A percentile compares a stretch with the other conserved stretches of the same genome.
Conservation (phyloP, 2,888 invertebrate species). For the Argynnis bischoffii region DNA sequence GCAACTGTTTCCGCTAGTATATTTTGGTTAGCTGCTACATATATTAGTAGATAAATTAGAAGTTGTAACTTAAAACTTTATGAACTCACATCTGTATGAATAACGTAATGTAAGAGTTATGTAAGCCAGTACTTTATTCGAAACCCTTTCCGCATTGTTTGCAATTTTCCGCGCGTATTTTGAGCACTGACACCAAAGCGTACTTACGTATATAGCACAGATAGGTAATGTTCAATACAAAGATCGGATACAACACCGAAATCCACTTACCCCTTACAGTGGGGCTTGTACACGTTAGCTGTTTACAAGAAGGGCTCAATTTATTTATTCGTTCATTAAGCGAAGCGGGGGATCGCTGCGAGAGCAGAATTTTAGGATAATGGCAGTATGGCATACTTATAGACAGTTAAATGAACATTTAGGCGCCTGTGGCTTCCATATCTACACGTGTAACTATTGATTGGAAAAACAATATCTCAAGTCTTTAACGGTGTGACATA, state of each 20-base stretch:
- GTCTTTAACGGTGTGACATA: constrained; percentile 1
- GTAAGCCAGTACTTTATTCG: constrained; percentile 18
- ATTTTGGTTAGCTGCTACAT: background rate
- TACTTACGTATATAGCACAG: constrained; percentile 45
- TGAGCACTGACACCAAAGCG: constrained; percentile 38
- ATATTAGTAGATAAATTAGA: background rate
- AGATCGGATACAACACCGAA: constrained; percentile 76
- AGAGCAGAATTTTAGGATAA: constrained; percentile 79
- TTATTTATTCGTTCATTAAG: constrained; percentile 81
- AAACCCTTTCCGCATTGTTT: constrained; percentile 38
- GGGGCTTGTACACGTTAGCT: constrained; percentile 67
- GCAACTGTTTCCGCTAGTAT: background rate
- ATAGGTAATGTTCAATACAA: constrained; percentile 64
- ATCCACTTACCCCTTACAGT: constrained; percentile 81
- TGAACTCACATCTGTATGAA: background rate
- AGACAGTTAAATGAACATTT: constrained; percentile 47
- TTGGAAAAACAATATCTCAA: constrained; percentile 1
- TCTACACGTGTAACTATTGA: constrained; percentile 15
- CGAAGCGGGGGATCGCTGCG: constrained; percentile 70
- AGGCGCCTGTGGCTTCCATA: constrained; percentile 45
- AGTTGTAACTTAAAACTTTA: background rate
- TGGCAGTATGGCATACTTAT: constrained; percentile 54
- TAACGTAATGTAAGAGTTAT: constrained; percentile 18
- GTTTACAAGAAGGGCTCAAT: constrained; percentile 78
- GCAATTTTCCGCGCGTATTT: constrained; percentile 33